Conservation (phyloP, 2,797 vertebrate species). For the Tragopan temminckii region DNA sequence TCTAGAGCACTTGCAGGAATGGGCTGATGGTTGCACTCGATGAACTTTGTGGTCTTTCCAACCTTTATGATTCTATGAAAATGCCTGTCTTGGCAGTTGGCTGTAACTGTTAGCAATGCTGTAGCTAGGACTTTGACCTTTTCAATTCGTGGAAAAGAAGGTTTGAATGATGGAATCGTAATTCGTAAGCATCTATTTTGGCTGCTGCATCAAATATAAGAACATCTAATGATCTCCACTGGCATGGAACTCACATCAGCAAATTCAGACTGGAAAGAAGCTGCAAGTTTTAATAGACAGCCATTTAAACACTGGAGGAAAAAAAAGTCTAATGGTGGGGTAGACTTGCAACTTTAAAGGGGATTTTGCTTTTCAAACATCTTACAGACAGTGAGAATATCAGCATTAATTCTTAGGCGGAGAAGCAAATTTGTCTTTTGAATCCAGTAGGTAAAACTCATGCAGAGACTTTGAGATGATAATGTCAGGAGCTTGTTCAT, state of each 20-base stretch:
- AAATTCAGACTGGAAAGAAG: background rate
- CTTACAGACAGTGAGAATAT: background rate
- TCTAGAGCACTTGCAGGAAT: too few species aligned
- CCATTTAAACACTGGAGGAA: background rate
- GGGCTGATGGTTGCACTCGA: too few species aligned
- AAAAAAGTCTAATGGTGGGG: background rate
- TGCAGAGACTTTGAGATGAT: slow-evolving; percentile 23
- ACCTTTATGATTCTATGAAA: background rate
- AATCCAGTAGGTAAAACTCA: slow-evolving; percentile 22
- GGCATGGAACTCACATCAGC: background rate
- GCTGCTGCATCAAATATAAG: background rate
- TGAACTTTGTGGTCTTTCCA: too few species aligned
- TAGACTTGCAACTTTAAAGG: background rate
- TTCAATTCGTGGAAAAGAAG: background rate
- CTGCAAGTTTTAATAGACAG: background rate
- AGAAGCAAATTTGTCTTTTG: slow-evolving; percentile 24
- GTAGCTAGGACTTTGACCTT: background rate
- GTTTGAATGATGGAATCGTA: background rate
- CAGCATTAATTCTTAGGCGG: background rate
- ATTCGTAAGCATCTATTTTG: background rate
- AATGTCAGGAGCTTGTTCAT: background rate
- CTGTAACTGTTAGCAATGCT: background rate
- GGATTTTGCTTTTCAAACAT: slow-evolving; percentile 7
- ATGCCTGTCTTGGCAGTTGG: background rate
- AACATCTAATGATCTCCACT: background rate